Percentiles rank a stretch among this genome's conserved stretches.
These are phyloP conservation scores for Kuschelorhynchus macadamiae DNA, from an alignment of 2,888 invertebrate genomes.

Conservation along the genomic window DNA sequence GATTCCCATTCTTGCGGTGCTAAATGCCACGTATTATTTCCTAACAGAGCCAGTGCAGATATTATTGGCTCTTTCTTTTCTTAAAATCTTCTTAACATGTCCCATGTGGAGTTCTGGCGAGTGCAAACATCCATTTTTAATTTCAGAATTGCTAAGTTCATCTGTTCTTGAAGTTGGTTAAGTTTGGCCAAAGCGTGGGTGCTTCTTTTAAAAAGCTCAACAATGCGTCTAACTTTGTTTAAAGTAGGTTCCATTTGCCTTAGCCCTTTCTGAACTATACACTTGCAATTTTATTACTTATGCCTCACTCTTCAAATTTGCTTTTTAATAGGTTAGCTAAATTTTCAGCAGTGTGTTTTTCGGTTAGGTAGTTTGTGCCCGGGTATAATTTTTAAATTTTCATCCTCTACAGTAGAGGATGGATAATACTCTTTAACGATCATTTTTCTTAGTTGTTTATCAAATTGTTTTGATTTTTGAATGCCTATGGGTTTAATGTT, in stretches of 20 bases:
- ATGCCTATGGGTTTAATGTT: too few species aligned
- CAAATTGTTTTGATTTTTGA: too few species aligned
- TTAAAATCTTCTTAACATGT: constrained; percentile 2
- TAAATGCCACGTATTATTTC: constrained; percentile 2
- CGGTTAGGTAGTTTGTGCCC: too few species aligned
- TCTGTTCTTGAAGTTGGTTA: constrained; percentile 7
- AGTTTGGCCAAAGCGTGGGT: constrained; percentile 4
- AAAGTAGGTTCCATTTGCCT: constrained; percentile 12
- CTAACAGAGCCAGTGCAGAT: constrained; percentile 2
- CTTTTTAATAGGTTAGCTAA: too few species aligned
- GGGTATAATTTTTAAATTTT: too few species aligned
- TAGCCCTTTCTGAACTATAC: constrained; percentile 10
- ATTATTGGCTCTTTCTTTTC: constrained; percentile 1
- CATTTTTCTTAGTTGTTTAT: too few species aligned
- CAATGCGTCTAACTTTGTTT: constrained; percentile 37
- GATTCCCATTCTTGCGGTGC: constrained; percentile 10
- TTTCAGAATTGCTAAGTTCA: constrained; percentile 31
- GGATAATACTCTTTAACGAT: too few species aligned
- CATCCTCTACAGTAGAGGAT: too few species aligned
- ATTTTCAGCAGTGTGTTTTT: too few species aligned
- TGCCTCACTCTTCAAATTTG: too few species aligned
- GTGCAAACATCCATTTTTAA: constrained; percentile 13
- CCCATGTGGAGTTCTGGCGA: constrained; percentile 17
- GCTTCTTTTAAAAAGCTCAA: constrained; percentile 34
- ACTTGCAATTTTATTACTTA: too few species aligned